Base-by-base conservation (phyloP, 2,113 vertebrate genomes). In the Epinephelus cyanopodus region DNA sequence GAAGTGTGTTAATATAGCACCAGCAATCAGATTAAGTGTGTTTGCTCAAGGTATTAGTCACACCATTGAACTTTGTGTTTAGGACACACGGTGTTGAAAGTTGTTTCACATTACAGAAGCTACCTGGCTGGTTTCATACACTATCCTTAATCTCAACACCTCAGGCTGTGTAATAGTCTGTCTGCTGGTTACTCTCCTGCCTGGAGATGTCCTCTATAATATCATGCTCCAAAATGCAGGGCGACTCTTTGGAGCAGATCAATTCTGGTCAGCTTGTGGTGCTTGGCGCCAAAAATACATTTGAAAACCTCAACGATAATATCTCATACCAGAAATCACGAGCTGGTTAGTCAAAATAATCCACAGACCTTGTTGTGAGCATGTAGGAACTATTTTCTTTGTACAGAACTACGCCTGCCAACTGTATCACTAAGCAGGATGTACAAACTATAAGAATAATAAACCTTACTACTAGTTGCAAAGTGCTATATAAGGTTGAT, bases 11-110 rank as follows among this genome's bases (percentile, higher is more conserved):
- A 79, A 82, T 79, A 11, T 21, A 61, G 53, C 61, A n/a, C 3
- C 17, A 71, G 33, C 62, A 79, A 53, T 77, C 65, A 79, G 66
- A 80, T 89, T 70, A 77, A 80, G 39, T 77, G 80, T 61, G 86
- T 81, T 87, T 84, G 76, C 58, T 79, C 60, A 73, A 71, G 21
- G 65, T 56, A 62, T 90, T 68, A 81, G 47, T 75, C 39, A 17
- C 60, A 80, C 13, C 60, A 37, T 1, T 70, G 75, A 78, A 81
- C 54, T 84, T 10, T 73, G 54, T 57, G 69, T 77, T 54, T 18
- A 61, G 45, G 73, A 61, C 77, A 79, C 9, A 3, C 42, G 3
- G 23, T 25, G 39, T 27, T 48, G 33, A 74, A 57, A 25, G 52
- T 52, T 68, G 61, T 67, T 71, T 74, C 5, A 70, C 29, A 27